Conservation (phyloP, 2,113 vertebrate genomes). For the Pica pica region DNA sequence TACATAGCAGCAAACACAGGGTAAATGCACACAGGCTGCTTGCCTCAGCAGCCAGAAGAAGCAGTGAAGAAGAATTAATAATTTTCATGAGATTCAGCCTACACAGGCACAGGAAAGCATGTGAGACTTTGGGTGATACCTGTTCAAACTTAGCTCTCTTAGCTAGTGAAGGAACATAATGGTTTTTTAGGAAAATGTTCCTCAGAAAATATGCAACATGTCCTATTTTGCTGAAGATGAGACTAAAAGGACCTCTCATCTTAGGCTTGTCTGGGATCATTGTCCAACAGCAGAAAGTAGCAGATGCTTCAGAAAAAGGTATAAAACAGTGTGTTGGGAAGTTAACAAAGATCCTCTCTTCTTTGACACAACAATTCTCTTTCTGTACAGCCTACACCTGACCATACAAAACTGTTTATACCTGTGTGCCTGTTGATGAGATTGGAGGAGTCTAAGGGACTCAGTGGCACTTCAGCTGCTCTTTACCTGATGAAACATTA, state of each 20-base stretch:
- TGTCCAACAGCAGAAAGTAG: not conserved
- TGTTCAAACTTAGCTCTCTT: not conserved
- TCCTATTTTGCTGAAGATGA: not conserved
- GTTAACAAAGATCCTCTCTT: not conserved
- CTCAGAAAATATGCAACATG: not conserved
- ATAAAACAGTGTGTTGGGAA: not conserved
- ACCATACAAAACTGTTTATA: not conserved
- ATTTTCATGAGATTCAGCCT: not conserved
- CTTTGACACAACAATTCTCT: not conserved
- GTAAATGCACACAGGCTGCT: not conserved
- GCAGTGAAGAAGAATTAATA: not conserved
- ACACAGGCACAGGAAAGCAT: not conserved
- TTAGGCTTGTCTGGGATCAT: not conserved
- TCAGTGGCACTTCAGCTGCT: not conserved
- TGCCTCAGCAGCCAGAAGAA: not conserved
- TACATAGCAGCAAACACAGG: not conserved
- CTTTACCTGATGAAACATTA: not conserved
- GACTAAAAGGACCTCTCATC: not conserved
- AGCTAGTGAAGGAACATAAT: not conserved
- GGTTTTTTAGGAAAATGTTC: not conserved
- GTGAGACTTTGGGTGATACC: not conserved
- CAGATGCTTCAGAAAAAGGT: not conserved
- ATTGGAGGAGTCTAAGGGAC: not conserved
- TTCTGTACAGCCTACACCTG: not conserved
- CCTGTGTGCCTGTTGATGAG: not conserved